A percentile compares a stretch with the other conserved stretches of the same genome.
Conservation (phyloP, 2,888 invertebrate species). For the Chymomyza fuscimana region DNA sequence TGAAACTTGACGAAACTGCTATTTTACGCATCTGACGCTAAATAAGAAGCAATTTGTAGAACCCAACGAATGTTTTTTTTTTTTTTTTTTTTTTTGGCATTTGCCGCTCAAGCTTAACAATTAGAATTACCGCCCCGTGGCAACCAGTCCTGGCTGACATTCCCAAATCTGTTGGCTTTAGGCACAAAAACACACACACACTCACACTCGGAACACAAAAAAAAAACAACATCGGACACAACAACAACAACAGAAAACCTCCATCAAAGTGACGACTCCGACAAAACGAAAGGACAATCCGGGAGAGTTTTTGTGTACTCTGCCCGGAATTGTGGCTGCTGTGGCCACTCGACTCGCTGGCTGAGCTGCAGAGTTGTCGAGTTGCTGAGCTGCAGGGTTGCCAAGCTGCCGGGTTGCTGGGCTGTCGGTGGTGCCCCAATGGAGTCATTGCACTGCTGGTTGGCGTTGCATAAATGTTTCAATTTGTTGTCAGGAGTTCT, state of each 20-base stretch:
- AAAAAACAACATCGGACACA: neutral
- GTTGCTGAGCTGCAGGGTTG: neutral
- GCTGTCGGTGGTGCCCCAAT: slow-evolving; percentile 8
- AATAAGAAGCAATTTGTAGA: neutral
- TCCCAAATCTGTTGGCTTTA: neutral
- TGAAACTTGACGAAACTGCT: neutral
- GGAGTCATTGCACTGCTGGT: slow-evolving; percentile 37
- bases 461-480: slow-evolving; percentile 45
- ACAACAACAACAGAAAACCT: neutral
- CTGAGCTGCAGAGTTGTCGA: neutral
- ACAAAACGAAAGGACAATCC: neutral
- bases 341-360: neutral
- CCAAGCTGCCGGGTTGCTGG: neutral
- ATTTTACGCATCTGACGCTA: neutral
- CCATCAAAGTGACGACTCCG: too few relatives aligned
- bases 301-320: neutral
- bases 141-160: neutral
- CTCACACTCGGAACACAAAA: neutral
- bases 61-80: too few relatives aligned
- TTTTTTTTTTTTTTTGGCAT: neutral
- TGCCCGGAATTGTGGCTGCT: neutral
- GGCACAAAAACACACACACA: neutral
- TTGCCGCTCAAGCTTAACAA: neutral
- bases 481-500: slow-evolving; percentile 26
- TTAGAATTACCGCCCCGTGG: neutral